Conservation (phyloP, 1,140 invertebrate species). For the Anastrepha obliqua region DNA sequence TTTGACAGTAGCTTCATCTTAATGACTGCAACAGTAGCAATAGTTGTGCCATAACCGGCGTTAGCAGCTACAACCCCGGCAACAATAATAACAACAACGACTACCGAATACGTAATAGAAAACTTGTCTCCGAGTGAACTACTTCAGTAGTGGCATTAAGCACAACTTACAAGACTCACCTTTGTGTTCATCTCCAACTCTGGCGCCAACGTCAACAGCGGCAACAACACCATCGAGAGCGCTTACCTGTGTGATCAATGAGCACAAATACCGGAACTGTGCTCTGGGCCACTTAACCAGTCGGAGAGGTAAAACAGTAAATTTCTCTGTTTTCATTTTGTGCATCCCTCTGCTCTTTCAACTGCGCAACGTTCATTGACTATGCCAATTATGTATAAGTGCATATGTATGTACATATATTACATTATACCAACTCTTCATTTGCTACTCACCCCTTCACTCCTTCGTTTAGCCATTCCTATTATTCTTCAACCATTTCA, state of each 20-base stretch:
- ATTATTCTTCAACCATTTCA: background rate
- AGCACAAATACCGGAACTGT: slow-evolving; percentile 39
- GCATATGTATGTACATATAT: background rate
- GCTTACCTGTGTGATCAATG: background rate
- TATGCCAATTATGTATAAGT: background rate
- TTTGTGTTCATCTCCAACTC: background rate
- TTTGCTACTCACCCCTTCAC: background rate
- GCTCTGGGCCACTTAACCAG: background rate
- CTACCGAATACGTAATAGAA: slow-evolving; percentile 36
- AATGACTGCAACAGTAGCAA: background rate
- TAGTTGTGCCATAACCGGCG: background rate
- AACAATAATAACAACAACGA: slow-evolving; percentile 1
- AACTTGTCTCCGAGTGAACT: slow-evolving; percentile 53
- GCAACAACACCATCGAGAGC: background rate
- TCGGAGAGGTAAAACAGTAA: slow-evolving; percentile 1
- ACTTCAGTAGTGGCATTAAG: slow-evolving; percentile 22
- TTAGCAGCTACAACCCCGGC: background rate
- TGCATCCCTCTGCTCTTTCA: slow-evolving; percentile 24
- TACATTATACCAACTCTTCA: background rate
- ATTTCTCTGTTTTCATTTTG: background rate
- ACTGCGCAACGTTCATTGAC: background rate
- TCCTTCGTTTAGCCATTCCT: background rate
- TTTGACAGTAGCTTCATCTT: background rate
- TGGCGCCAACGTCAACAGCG: background rate
- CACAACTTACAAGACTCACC: background rate